These are phyloP conservation scores for Pyrrhia umbra DNA, from an alignment of 2,888 invertebrate genomes.

Conservation along the genomic window DNA sequence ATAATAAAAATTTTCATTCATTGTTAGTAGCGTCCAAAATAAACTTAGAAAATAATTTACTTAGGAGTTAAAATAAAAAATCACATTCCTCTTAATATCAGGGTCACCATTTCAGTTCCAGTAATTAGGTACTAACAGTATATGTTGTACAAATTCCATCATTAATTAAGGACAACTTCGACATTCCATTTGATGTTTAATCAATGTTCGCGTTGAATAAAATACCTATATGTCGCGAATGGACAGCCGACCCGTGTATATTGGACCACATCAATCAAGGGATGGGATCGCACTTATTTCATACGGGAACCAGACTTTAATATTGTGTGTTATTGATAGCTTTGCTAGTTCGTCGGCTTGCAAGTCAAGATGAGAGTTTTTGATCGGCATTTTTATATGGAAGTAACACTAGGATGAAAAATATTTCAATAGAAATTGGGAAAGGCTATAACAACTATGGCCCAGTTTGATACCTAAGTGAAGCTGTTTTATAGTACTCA, in stretches of 20 bases:
- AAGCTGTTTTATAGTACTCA: no score
- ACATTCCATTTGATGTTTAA: constrained; percentile 22
- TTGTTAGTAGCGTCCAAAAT: no score
- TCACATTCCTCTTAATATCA: no score
- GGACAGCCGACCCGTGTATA: constrained; percentile 13
- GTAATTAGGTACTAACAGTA: not conserved
- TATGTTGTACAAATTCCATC: not conserved
- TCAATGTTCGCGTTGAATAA: constrained; percentile 40
- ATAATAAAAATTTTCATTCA: no score
- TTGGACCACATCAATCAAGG: constrained; percentile 57
- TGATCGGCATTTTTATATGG: no score
- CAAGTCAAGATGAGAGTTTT: not conserved
- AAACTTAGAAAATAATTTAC: no score
- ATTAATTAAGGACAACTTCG: constrained; percentile 4
- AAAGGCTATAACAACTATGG: no score
- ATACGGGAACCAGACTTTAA: constrained; percentile 31
- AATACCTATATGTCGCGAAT: constrained; percentile 12
- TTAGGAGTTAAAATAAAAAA: no score
- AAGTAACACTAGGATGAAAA: no score
- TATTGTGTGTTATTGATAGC: constrained; percentile 31
- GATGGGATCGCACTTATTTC: constrained; percentile 35
- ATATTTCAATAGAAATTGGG: no score
- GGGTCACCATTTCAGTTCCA: no score
- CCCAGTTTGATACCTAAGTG: no score
- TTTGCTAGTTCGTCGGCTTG: not conserved